Conservation (phyloP, 1,140 invertebrate species). For the Drosophila insularis region DNA sequence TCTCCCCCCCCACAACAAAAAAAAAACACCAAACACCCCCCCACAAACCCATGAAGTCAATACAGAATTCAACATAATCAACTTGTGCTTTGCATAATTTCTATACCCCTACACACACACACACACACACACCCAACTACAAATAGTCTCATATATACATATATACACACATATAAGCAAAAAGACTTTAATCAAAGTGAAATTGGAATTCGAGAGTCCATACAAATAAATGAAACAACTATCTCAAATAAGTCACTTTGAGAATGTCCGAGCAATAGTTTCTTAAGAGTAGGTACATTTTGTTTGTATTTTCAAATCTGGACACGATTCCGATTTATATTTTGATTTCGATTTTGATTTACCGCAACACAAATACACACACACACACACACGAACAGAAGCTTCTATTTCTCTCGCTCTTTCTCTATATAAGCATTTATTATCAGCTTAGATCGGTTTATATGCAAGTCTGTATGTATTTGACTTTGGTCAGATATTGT, state of each 20-base stretch:
- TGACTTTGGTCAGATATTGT: constrained; percentile 10
- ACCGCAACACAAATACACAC: background rate
- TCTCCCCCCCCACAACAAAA: background rate
- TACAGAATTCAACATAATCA: constrained; percentile 32
- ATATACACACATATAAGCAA: background rate
- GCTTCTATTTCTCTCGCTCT: constrained; percentile 12
- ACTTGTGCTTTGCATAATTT: constrained; percentile 30
- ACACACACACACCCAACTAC: background rate
- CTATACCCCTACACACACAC: background rate
- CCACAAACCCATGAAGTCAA: background rate
- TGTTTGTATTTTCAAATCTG: constrained; percentile 19
- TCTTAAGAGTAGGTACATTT: background rate
- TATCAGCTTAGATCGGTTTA: constrained; percentile 43
- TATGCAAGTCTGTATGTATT: constrained; percentile 15
- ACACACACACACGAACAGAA: background rate
- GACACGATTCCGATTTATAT: constrained; percentile 36
- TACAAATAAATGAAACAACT: constrained; percentile 17
- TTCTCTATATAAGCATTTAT: constrained; percentile 19
- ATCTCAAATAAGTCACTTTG: background rate
- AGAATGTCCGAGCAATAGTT: background rate
- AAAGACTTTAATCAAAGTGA: constrained; percentile 34
- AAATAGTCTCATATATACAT: background rate
- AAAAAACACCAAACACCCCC: no score
- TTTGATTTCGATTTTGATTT: background rate
- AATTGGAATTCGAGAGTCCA: constrained; percentile 26